Evolutionary conservation across 2,888 invertebrate genomes (phyloP), one percentile per base, ranked within the genome.

Genomic region (Cheilosia vernalis): DNA sequence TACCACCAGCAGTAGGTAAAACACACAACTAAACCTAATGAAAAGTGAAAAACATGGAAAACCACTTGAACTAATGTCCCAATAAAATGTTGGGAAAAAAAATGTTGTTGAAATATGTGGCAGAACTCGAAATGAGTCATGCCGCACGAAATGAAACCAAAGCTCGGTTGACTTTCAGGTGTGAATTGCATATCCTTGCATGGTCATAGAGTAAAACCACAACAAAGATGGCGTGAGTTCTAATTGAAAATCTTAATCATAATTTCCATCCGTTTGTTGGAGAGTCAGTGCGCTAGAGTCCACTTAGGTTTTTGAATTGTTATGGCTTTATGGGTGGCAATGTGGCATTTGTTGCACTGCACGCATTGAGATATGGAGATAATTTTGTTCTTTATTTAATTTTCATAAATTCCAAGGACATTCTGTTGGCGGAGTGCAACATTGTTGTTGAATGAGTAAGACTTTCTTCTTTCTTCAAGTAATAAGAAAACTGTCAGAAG

Each of bases 1-100:
- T 33, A 67, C 13, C 61, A 60, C 2, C 44, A 67, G 7, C 61
- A 67, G 40, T 42, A 66, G 42, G 69, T 70, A 42, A 63, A 78
- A 44, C 51, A 83, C 61, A 56, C 49, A 64, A 73, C 72, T 74
- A 64, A 69, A 79, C 51, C 24, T 51, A 51, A 79, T 84, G 66
- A 79, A 84, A 84, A 81, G 72, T 85, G 80, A 76, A 85, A 77
- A 85, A 85, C 85, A 85, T 72, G 85, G 61, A 80, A 85, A 85
- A 85, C 85, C 85, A 85, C 85, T 85, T 85, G 85, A 85, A 85
- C 80, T 85, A 85, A 85, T 85, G 80, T 81, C 74, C 61, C 85
- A 76, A 85, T 85, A 85, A 85, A 85, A 85, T 69, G 70, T 63
- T 69, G 56, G 27, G 40, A 24, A 27, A 44, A 44, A 44, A 47